phyloP scores from a whole-genome alignment of 1,140 invertebrate genomes.

The Diorhabda sublineata region DNA sequence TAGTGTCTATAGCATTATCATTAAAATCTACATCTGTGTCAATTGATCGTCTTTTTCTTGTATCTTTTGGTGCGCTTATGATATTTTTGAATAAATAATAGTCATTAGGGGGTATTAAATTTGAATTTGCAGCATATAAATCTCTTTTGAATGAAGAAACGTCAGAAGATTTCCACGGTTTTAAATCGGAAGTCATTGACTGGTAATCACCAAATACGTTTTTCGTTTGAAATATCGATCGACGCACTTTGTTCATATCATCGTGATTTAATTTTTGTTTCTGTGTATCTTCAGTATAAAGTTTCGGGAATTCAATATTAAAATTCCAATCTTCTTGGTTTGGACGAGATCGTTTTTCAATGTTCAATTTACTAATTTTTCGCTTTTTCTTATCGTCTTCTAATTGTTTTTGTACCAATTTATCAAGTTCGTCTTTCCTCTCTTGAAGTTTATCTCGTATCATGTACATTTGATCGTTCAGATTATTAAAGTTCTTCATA shows the following conservation, averaged over 20 bases:
- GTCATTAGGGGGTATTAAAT: constrained; percentile 9
- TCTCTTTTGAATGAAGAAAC: constrained; percentile 22
- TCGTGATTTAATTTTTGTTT: neutral
- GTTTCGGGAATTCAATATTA: neutral
- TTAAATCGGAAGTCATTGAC: constrained; percentile 20
- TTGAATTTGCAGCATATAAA: constrained; percentile 1
- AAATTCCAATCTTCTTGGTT: neutral
- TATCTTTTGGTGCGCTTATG: neutral
- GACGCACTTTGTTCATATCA: neutral
- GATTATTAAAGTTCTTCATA: neutral
- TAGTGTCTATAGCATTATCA: constrained; percentile 31
- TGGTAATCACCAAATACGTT: constrained; percentile 25
- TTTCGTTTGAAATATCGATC: constrained; percentile 10
- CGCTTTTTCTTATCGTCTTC: neutral
- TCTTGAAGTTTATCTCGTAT: neutral
- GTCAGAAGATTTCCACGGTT: constrained; percentile 29
- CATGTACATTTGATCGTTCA: neutral
- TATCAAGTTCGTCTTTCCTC: neutral
- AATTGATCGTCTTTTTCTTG: constrained; percentile 10
- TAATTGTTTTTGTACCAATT: neutral
- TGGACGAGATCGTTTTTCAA: neutral
- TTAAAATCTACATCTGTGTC: constrained; percentile 13
- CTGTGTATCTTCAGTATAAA: neutral
- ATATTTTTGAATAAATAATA: constrained; percentile 1
- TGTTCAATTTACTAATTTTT: neutral